Conservation (phyloP, 2,113 vertebrate genomes). For the Callospermophilus lateralis region DNA sequence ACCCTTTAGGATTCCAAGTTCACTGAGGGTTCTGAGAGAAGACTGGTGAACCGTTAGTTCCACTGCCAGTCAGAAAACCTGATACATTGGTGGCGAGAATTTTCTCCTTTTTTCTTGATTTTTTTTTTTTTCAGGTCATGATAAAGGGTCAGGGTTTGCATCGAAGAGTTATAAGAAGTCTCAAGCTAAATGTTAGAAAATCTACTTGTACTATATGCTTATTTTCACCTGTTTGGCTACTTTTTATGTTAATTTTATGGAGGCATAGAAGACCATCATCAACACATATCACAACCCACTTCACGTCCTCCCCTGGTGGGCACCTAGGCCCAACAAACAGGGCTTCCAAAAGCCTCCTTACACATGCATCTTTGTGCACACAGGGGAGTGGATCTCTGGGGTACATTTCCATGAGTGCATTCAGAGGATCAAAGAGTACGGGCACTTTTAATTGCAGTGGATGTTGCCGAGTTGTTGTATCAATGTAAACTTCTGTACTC, state of each 20-base stretch:
- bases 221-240: not conserved
- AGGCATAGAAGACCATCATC: not conserved
- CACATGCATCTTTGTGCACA: not conserved
- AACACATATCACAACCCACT: not conserved
- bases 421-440: not conserved
- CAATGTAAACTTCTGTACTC: not conserved
- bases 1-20: not conserved
- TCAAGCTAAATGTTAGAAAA: not conserved
- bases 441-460: not conserved
- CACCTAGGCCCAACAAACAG: not conserved
- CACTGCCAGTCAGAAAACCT: not conserved
- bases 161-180: not conserved
- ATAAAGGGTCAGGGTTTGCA: not conserved
- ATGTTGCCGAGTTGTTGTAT: not conserved
- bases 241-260: not conserved
- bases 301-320: not conserved
- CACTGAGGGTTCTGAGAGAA: not conserved
- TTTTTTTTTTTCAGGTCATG: not conserved
- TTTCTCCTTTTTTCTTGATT: not conserved
- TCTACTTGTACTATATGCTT: not conserved
- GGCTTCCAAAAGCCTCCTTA: rapidly evolving
- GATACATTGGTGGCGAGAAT: not conserved
- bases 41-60: not conserved
- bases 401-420: not conserved
- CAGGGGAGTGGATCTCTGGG: not conserved